Evolutionary conservation across 2,113 vertebrate genomes (phyloP), one percentile per base, ranked within the genome.

Genomic region (Epinephelus cyanopodus): DNA sequence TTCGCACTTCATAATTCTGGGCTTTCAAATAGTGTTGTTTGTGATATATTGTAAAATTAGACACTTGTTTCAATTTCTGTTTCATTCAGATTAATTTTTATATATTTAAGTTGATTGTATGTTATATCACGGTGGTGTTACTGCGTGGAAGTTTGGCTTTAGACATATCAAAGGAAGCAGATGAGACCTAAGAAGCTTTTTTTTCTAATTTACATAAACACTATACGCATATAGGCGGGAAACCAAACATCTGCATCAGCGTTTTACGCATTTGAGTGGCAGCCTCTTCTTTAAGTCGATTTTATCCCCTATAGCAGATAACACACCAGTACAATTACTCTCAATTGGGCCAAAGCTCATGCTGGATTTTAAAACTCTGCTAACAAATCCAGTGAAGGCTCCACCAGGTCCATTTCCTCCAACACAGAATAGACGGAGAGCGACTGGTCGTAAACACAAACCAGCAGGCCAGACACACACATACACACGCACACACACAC

Each of bases 401-500:
- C 57, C 74, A 56, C 33, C 45, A 69, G 27, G 45, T 90, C 73
- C 39, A 82, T 82, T 81, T 90, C 71, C 64, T 52, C 50, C 53
- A 80, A 56, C 63, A 81, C 72, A 70, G 63, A 90, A 73, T 48
- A 84, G 69, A 83, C 66, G 29, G 33, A 73, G 64, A 86, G 83
- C 77, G 88, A 77, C 74, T 79, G 78, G 63, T 88, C 63, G 75
- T 91, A 92, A 92, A 94, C 79, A 75, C 67, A 79, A 82, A 88
- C 65, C 70, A 80, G 68, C 84, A 89, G 66, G 84, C 48, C 67
- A 89, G 65, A 88, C 85, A 89, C 60, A 66, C 84, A 77, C 63
- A 70, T 50, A 56, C 45, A 56, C 39, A 85, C 84, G 88, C 62
- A 62, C 83, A 79, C 68, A 67, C 65, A 64, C 45, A 25, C 18